Evolutionary conservation across 2,113 vertebrate species (phyloP).

Genomic region (Thunnus maccoyii): DNA sequence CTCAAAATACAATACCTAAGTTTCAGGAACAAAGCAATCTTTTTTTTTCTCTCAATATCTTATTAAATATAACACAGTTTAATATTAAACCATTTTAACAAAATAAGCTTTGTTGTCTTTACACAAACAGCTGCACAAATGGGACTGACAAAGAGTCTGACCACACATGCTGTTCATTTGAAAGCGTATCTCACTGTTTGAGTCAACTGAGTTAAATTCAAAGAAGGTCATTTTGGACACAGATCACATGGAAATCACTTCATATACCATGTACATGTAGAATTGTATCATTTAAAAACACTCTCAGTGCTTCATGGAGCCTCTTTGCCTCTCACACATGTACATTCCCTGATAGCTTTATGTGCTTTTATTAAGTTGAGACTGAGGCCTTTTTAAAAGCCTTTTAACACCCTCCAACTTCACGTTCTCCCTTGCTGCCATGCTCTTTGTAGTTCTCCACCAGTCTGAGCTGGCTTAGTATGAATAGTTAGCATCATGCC

Average conservation of each 20-base stretch:
- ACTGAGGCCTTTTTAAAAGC: conserved; percentile 32
- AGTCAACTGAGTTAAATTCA: not conserved
- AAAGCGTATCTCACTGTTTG: not conserved
- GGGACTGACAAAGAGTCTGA: too few species aligned
- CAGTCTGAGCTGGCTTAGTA: conserved; percentile 18
- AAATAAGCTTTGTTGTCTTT: too few species aligned
- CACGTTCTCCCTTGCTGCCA: not conserved
- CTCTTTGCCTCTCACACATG: conserved; percentile 10
- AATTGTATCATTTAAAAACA: conserved; percentile 21
- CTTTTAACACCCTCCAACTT: conserved; percentile 26
- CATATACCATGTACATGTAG: not conserved
- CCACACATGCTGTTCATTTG: not conserved
- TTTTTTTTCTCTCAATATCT: too few species aligned
- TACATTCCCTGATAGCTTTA: conserved; percentile 23
- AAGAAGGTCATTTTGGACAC: not conserved
- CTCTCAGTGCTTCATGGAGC: not conserved
- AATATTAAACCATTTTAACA: too few species aligned
- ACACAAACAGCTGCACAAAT: too few species aligned
- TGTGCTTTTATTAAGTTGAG: conserved; percentile 42
- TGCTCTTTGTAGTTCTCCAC: conserved; percentile 29
- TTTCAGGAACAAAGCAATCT: too few species aligned
- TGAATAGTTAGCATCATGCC: conserved; percentile 42
- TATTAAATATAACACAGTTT: too few species aligned
- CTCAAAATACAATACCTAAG: too few species aligned
- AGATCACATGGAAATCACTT: conserved; percentile 10